Evolutionary conservation across 92 coral and sea anemone species (phyloP), one percentile per base, ranked within the genome.

Genomic region (Epizoanthus scotinus): DNA sequence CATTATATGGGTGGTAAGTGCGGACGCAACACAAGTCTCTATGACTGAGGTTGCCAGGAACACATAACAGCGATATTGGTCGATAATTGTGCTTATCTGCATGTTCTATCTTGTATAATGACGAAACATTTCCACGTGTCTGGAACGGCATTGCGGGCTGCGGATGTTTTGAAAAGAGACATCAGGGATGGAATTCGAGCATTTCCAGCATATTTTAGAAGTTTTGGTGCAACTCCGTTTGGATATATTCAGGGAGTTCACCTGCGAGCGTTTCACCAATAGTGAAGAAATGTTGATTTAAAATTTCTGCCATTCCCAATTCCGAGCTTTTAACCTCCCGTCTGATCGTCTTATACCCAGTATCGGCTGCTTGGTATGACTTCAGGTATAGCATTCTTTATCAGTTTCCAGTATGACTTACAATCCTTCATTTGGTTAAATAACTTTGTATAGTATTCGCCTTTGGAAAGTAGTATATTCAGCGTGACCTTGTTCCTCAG

Each of bases 351-450:
- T 77, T 21, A 84, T 84, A 21, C 78, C 87, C 49, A 75, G 5
- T 75, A 84, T 77, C 21, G 83, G 84, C 44, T 40, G 44, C 44
- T 40, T 40, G 44, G 44, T 5, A 40, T 40, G 44, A 36, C 42
- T 7, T 4, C 42, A 36, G 42, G 29, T 17, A 79, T 29, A 18
- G 84, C 83, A 6, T 70, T 66, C 54, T 73, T 86, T 21, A 87
- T 57, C 38, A 58, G 84, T 60, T 72, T 83, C 87, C 91, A 87
- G 70, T 83, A 84, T n/a, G 88, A 83, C 31, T 73, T 61, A 61
- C 73, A 80, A 81, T 85, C 81, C 82, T 81, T 85, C 21, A 89
- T 81, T 38, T 82, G 56, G 50, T 78, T 27, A 66, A 78, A 88
- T 67, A 78, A 38, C 21, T 78, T 62, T 42, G 38, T 61, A 65